Percentiles rank a stretch among this genome's conserved stretches.
These are phyloP conservation scores for Beroe ovata DNA, from an alignment of 37 sponge, comb jelly and placozoan genomes.

Conservation along the genomic window DNA sequence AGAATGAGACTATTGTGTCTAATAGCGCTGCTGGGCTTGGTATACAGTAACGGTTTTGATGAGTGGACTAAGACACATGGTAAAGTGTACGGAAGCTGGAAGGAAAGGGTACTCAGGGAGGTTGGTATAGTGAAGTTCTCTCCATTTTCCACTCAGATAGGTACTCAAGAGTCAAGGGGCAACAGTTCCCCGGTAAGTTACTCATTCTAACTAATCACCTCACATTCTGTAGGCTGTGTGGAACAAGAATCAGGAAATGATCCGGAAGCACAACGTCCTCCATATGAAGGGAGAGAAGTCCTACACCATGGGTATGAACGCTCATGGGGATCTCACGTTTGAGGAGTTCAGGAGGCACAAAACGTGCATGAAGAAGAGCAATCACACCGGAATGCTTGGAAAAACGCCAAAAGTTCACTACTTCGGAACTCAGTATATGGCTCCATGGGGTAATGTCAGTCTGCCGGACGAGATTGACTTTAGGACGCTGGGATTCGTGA, in stretches of 20 bases:
- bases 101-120: background rate
- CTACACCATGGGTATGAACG: conserved; percentile 59
- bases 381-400: background rate
- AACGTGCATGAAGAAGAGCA: background rate
- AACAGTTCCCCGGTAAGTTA: too few species aligned
- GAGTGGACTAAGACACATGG: conserved; percentile 23
- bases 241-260: conserved; percentile 5
- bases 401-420: conserved; percentile 59
- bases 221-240: conserved; percentile 18
- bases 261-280: background rate
- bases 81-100: conserved; percentile 17
- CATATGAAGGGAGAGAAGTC: conserved; percentile 33
- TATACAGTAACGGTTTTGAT: background rate
- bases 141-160: too few species aligned
- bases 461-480: background rate
- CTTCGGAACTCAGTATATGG: background rate
- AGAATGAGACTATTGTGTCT: conserved; percentile 22
- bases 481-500: conserved; percentile 70
- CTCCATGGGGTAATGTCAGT: background rate
- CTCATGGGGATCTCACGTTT: conserved; percentile 6
- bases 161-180: too few species aligned
- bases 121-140: background rate
- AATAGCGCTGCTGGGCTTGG: background rate
- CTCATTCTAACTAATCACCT: background rate
- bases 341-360: conserved; percentile 30